Base-by-base conservation (phyloP, 2,888 invertebrate genomes). In the Limenitis camilla region DNA sequence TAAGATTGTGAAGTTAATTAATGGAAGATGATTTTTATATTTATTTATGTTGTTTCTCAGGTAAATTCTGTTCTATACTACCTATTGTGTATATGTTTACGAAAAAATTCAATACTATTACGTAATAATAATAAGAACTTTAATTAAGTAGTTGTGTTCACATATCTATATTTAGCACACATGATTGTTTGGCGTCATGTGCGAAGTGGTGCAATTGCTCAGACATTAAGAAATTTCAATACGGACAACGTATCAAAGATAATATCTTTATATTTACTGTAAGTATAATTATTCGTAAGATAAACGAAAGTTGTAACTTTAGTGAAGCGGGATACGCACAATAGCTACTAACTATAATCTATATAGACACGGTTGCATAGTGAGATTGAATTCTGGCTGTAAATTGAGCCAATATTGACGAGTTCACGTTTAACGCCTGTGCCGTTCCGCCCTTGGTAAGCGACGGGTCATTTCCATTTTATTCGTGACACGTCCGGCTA, bases 401-500 rank as follows among this genome's bases (percentile, higher is more conserved):
- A 75, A 78, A 80, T 79, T 70, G 72, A 73, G 51, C 47, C 56
- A 52, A 77, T 84, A 80, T 77, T 70, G 76, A 67, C 69, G 68
- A 64, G 66, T 65, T 65, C 67, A 63, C 62, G 66, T 74, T 66
- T 67, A 69, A 66, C 63, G 60, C 49, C 56, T 49, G 52, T 56
- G 50, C 58, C 52, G 42, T 31, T 45, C 48, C 49, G 49, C 40
- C 56, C 44, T 44, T 35, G 42, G n/a, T 44, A 52, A 52, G 50
- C 56, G 47, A 43, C 54, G 60, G 75, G 76, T 74, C 77, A 83
- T 84, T 84, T 83, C 76, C 81, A 86, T 83, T 78, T 82, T 84
- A 86, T 86, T 85, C 84, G 69, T 72, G 69, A 71, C 86, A 84
- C 85, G 86, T 85, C 80, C 81, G 74, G 74, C 74, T 77, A 85